A percentile compares a stretch with the other conserved stretches of the same genome.
Conservation (phyloP, 2,888 invertebrate genomes). For the Ochropacha duplaris region DNA sequence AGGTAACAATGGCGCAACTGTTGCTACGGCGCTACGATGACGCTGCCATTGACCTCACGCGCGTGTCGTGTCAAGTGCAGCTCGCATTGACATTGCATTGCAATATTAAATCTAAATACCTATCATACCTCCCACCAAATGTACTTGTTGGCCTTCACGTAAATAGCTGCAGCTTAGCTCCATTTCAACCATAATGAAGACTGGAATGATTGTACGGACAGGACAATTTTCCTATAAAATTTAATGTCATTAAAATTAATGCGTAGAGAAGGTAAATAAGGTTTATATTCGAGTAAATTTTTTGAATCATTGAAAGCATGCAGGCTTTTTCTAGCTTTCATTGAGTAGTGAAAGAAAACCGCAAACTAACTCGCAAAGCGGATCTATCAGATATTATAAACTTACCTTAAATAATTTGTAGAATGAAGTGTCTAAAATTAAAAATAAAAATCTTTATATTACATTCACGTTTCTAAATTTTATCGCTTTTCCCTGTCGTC, state of each 20-base stretch:
- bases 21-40: constrained; percentile 35
- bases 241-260: too few relatives aligned
- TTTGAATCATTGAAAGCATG: not conserved
- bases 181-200: not conserved
- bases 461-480: not conserved
- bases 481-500: not conserved
- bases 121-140: constrained; percentile 8
- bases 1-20: constrained; percentile 48
- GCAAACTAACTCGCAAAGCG: not conserved
- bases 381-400: not conserved
- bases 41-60: constrained; percentile 62
- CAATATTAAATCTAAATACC: constrained; percentile 10
- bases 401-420: not conserved
- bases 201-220: too few relatives aligned
- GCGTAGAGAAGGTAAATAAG: too few relatives aligned
- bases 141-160: not conserved
- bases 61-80: constrained; percentile 65
- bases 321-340: not conserved
- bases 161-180: not conserved
- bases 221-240: too few relatives aligned
- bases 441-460: not conserved
- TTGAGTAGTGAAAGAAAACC: constrained; percentile 4
- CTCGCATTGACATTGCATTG: constrained; percentile 46
- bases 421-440: not conserved
- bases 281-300: too few relatives aligned